These are phyloP conservation scores for Belgica antarctica DNA, from an alignment of 2,888 invertebrate genomes.

Conservation along the genomic window DNA sequence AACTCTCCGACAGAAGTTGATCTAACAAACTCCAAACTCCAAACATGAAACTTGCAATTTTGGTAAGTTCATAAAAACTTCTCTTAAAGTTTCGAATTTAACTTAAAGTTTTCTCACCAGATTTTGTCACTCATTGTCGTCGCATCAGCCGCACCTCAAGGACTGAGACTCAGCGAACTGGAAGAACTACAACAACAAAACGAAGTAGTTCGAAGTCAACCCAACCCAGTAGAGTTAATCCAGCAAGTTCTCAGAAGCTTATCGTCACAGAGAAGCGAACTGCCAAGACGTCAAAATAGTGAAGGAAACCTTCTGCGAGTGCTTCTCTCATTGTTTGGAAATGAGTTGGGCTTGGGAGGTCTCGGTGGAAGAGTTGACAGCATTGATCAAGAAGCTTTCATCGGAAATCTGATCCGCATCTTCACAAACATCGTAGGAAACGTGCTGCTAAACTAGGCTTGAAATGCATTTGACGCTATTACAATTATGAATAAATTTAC, in stretches of 20 bases:
- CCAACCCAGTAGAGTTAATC: not conserved
- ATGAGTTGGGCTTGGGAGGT: not conserved
- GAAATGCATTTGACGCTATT: too few species aligned
- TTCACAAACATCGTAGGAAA: not conserved
- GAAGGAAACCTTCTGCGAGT: not conserved
- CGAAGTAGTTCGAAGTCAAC: not conserved
- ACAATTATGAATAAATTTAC: too few species aligned
- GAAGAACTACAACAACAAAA: not conserved
- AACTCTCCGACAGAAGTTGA: too few species aligned
- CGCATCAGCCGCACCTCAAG: not conserved
- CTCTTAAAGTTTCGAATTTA: not conserved
- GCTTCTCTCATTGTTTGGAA: not conserved
- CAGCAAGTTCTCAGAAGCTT: not conserved
- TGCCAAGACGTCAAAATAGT: too few species aligned
- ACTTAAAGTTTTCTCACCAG: not conserved
- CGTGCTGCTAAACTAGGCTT: not conserved
- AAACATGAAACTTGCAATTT: slow-evolving; percentile 4
- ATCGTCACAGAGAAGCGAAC: too few species aligned
- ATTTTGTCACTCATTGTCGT: not conserved
- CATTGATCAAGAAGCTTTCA: not conserved
- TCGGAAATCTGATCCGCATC: not conserved
- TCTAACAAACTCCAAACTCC: not conserved
- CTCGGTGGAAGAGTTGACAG: not conserved
- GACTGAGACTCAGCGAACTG: not conserved
- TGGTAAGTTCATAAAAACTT: slow-evolving; percentile 4